Percentiles rank a stretch among this genome's conserved stretches.
These are phyloP conservation scores for Urophycis tenuis DNA, from an alignment of 2,797 vertebrate genomes.

Conservation along the genomic window DNA sequence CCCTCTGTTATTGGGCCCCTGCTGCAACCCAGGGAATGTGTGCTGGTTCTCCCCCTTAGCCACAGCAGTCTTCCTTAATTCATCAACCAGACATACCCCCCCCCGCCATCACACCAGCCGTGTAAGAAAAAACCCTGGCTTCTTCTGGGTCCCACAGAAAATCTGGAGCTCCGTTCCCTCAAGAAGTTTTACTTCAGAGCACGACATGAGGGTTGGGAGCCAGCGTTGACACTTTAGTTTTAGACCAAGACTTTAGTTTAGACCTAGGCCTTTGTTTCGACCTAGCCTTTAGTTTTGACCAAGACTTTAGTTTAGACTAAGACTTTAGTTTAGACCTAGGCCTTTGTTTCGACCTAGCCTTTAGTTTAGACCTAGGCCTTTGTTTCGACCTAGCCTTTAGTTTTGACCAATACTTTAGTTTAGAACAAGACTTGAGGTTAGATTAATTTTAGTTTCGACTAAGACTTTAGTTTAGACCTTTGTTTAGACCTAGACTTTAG, in stretches of 20 bases:
- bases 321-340: background rate
- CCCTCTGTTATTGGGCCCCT: background rate
- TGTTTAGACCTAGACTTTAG: too few relatives aligned
- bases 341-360: background rate
- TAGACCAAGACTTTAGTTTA: constrained; percentile 4
- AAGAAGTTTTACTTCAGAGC: background rate
- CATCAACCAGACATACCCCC: background rate
- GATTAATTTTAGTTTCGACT: background rate
- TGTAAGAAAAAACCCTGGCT: background rate
- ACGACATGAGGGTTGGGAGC: too few relatives aligned
- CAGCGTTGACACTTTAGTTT: too few relatives aligned
- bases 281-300: background rate
- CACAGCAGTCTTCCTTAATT: background rate
- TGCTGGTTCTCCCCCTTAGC: constrained; percentile 7
- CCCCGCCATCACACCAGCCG: background rate
- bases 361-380: background rate
- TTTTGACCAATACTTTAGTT: background rate
- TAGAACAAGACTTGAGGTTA: background rate
- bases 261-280: background rate
- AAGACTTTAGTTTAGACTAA: too few relatives aligned
- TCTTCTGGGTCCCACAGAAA: background rate
- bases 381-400: background rate
- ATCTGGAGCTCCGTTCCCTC: background rate
- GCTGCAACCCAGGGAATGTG: constrained; percentile 44
- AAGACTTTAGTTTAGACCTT: background rate